Percentiles rank a stretch among this genome's conserved stretches.
Evolutionary conservation across 2,113 vertebrate species (phyloP).

Genomic region (Mormyrus lacerda): DNA sequence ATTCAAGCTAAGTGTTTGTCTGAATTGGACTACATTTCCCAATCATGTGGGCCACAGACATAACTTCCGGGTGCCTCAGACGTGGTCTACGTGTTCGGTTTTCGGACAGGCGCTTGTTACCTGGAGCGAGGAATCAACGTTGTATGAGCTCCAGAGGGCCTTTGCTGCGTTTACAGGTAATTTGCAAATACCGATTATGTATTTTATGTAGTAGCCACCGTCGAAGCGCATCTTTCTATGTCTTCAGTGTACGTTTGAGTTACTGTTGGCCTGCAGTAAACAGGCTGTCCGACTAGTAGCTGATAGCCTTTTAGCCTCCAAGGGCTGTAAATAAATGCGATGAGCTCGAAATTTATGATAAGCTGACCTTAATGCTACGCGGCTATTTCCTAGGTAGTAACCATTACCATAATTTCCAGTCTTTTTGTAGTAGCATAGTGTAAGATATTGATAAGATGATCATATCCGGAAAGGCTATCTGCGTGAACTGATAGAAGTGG

Average conservation of each 20-base stretch:
- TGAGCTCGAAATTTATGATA: not conserved
- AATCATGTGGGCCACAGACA: not conserved
- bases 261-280: not conserved
- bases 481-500: not conserved
- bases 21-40: slow-evolving; percentile 44
- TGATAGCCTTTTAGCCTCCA: not conserved
- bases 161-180: slow-evolving; percentile 8
- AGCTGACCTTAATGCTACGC: not conserved
- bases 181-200: not conserved
- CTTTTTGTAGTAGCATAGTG: not conserved
- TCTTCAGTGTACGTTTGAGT: not conserved
- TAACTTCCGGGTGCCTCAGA: slow-evolving; percentile 13
- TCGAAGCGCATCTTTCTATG: not conserved
- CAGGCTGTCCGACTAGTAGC: not conserved
- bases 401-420: not conserved
- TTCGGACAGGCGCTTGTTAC: slow-evolving; percentile 42
- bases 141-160: not conserved
- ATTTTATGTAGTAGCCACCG: not conserved
- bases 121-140: not conserved
- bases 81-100: slow-evolving; percentile 55
- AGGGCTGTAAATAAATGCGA: not conserved
- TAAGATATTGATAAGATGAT: not conserved
- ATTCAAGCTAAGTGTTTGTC: not conserved
- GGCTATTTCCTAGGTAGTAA: not conserved
- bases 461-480: not conserved